A percentile compares a stretch with the other conserved stretches of the same genome.
These are phyloP conservation scores for Nixonia krombeini DNA, from an alignment of 1,140 invertebrate genomes.

Conservation along the genomic window DNA sequence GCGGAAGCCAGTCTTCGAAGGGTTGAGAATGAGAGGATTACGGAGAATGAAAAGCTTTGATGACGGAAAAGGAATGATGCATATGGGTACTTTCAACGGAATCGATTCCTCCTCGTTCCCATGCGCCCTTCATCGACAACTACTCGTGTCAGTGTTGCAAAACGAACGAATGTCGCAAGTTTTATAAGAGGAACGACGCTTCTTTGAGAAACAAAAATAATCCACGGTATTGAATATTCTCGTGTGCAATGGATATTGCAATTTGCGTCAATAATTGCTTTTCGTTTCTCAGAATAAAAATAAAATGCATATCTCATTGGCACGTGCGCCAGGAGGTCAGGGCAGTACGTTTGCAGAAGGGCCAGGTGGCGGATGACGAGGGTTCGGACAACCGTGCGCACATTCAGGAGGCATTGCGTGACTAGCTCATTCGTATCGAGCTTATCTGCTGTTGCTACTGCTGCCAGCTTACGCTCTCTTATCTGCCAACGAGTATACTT, in stretches of 20 bases:
- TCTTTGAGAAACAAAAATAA: too few species aligned
- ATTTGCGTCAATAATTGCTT: neutral
- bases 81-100: constrained; percentile 2
- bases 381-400: constrained; percentile 35
- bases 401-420: constrained; percentile 45
- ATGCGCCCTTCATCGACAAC: too few species aligned
- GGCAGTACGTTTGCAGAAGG: constrained; percentile 30
- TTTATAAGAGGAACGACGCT: too few species aligned
- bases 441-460: constrained; percentile 50
- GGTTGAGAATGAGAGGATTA: constrained; percentile 1
- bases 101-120: too few species aligned
- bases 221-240: too few species aligned
- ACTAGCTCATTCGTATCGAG: constrained; percentile 48
- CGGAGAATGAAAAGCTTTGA: constrained; percentile 3
- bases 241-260: too few species aligned
- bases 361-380: constrained; percentile 35
- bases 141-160: too few species aligned
- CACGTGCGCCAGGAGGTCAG: constrained; percentile 6
- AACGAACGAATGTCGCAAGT: too few species aligned
- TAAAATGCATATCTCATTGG: constrained; percentile 4
- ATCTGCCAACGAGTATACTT: constrained; percentile 48
- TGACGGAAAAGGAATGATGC: neutral
- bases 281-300: too few species aligned
- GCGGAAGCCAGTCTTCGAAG: neutral
- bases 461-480: constrained; percentile 36